These are phyloP conservation scores for Hyla sarda DNA, from an alignment of 2,113 vertebrate species.

Conservation along the genomic window DNA sequence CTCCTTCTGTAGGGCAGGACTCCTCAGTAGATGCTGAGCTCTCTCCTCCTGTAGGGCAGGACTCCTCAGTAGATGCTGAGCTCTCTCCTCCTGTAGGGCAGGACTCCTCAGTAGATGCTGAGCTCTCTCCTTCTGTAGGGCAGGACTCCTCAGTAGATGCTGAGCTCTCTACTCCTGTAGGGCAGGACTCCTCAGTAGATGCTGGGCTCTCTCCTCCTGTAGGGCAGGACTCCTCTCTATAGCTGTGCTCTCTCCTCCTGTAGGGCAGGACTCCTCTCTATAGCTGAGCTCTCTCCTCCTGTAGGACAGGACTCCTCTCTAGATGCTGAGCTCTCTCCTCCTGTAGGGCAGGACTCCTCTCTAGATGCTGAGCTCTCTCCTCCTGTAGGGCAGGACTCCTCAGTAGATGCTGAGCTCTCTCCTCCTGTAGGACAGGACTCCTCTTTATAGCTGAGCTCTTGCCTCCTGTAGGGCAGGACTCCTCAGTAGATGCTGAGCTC, in stretches of 20 bases:
- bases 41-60: too few relatives aligned
- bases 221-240: neutral
- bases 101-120: too few relatives aligned
- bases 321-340: too few relatives aligned
- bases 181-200: neutral
- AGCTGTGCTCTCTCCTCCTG: neutral
- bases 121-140: neutral
- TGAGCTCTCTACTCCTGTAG: neutral
- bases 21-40: too few relatives aligned
- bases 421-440: neutral
- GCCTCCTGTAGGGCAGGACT: neutral
- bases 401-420: neutral
- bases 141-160: too few relatives aligned
- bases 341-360: too few relatives aligned
- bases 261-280: neutral
- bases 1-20: too few relatives aligned
- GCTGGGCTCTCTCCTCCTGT: neutral
- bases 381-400: neutral
- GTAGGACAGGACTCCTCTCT: too few relatives aligned
- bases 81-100: too few relatives aligned
- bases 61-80: too few relatives aligned
- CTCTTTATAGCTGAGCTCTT: neutral
- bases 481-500: neutral
- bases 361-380: neutral
- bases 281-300: neutral